phyloP scores from a whole-genome alignment of 2,888 invertebrate species.

The Drosophila austrosaltans region DNA sequence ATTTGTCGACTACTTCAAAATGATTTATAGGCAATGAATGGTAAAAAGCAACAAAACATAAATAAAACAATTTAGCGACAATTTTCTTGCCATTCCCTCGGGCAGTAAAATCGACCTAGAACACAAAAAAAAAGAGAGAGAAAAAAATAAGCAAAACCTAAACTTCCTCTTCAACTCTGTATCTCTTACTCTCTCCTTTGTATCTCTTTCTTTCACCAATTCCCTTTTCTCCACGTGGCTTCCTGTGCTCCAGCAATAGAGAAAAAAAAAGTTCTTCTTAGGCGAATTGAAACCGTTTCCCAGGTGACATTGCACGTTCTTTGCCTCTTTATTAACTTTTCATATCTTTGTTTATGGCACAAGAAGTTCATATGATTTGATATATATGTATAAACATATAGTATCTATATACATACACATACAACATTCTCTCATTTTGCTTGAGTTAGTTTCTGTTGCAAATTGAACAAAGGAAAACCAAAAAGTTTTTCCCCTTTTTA shows the following conservation, averaged over 20 bases:
- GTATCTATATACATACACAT: background rate
- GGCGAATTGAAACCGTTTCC: conserved; percentile 39
- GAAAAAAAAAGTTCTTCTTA: background rate
- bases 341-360: conserved; percentile 63
- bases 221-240: background rate
- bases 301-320: conserved; percentile 59
- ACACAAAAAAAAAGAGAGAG: background rate
- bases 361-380: conserved; percentile 57
- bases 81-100: conserved; percentile 1
- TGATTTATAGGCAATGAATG: background rate
- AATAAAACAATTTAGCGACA: conserved; percentile 16
- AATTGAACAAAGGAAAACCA: background rate
- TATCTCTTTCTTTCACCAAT: background rate
- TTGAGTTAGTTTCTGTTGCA: conserved; percentile 3
- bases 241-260: background rate
- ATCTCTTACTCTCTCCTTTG: background rate
- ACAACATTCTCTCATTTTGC: background rate
- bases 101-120: conserved; percentile 10
- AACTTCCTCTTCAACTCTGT: too few relatives aligned
- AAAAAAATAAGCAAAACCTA: background rate
- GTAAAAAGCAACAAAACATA: conserved; percentile 10
- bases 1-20: background rate
- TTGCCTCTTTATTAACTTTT: conserved; percentile 68
- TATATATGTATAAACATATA: background rate
- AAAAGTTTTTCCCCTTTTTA: background rate